Percentiles rank a stretch among this genome's conserved stretches.
Evolutionary conservation across 2,797 vertebrate species (phyloP).

Genomic region (Syngnathus acus): DNA sequence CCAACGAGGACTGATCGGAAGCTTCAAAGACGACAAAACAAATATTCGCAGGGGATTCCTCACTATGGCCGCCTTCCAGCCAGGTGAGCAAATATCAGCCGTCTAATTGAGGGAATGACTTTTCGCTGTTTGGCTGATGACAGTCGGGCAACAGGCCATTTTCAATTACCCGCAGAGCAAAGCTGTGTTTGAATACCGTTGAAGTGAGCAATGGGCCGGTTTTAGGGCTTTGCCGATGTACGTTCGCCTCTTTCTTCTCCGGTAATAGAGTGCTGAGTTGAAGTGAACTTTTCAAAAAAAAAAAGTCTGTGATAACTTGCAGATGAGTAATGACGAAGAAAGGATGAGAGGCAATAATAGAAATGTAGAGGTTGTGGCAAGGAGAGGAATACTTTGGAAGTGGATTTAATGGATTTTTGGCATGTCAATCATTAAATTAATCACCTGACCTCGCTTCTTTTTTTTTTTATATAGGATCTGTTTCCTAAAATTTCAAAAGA

Average conservation of each 20-base stretch:
- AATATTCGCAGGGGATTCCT: conserved; percentile 22
- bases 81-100: conserved; percentile 61
- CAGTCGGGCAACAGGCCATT: conserved; percentile 64
- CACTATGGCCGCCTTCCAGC: conserved; percentile 46
- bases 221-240: conserved; percentile 16
- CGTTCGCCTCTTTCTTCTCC: conserved; percentile 38
- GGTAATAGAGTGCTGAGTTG: conserved; percentile 30
- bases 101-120: conserved; percentile 60
- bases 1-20: conserved; percentile 44
- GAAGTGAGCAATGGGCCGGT: conserved; percentile 43
- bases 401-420: not conserved
- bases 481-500: not conserved
- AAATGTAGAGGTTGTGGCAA: not conserved
- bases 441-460: not conserved
- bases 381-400: not conserved
- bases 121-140: conserved; percentile 61
- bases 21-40: conserved; percentile 52
- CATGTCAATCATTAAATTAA: not conserved
- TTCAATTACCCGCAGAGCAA: conserved; percentile 57
- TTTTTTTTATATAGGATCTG: not conserved
- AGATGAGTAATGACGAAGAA: not conserved
- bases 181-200: conserved; percentile 38
- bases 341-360: not conserved
- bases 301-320: not conserved
- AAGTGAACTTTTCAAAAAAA: conserved; percentile 19